A percentile compares a stretch with the other conserved stretches of the same genome.
Evolutionary conservation across 2,797 vertebrate genomes (phyloP).

Genomic region (Limnodromus scolopaceus): DNA sequence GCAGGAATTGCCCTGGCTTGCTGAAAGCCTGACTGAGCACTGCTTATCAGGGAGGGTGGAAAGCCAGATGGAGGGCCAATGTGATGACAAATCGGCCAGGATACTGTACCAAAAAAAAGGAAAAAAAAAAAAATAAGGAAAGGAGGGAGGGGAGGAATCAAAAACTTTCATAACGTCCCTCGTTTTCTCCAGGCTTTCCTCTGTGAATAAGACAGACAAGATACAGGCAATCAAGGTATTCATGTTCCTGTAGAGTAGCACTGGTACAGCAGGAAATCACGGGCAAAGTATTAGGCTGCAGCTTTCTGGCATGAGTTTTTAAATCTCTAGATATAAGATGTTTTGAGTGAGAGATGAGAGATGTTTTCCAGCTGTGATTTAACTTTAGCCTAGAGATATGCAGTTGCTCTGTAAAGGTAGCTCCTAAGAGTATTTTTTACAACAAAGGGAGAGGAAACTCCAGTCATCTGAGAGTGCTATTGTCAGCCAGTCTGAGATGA

Average conservation of each 20-base stretch:
- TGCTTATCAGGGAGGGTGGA: neutral
- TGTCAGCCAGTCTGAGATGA: neutral
- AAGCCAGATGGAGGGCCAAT: neutral
- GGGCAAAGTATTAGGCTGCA: neutral
- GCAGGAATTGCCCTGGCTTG: neutral
- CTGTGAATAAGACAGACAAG: neutral
- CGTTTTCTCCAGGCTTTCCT: neutral
- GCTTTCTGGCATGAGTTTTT: neutral
- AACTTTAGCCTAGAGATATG: neutral
- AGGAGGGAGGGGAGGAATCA: fast-evolving
- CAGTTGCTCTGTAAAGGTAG: neutral
- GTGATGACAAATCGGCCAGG: neutral
- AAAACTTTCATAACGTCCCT: neutral
- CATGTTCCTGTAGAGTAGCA: neutral
- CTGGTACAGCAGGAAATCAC: neutral
- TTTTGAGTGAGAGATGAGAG: slow-evolving; percentile 7
- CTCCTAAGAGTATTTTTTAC: neutral
- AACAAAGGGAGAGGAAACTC: slow-evolving; percentile 43
- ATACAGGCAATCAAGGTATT: neutral
- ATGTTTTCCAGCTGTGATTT: slow-evolving; percentile 51
- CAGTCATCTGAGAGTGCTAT: neutral
- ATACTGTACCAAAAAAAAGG: neutral
- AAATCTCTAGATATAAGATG: neutral
- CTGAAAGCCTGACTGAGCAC: neutral
- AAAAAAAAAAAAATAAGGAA: fast-evolving